Conservation (phyloP, 2,888 invertebrate species). For the Lasioglossum leucozonium region DNA sequence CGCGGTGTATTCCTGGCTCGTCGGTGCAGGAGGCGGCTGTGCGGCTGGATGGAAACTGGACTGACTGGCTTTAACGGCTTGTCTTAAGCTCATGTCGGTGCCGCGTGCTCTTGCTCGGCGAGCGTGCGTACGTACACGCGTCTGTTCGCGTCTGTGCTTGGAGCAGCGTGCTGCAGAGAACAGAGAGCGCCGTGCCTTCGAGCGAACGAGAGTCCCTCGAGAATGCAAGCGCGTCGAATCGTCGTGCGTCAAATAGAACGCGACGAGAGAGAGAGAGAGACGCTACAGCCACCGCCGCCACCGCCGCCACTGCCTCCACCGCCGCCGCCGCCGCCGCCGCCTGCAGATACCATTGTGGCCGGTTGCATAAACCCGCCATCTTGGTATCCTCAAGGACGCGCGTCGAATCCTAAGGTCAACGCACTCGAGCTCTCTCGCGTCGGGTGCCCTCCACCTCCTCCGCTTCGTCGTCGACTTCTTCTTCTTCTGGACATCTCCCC, state of each 20-base stretch:
- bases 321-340: slow-evolving; percentile 11
- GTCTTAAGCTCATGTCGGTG: slow-evolving; percentile 67
- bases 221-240: slow-evolving; percentile 74
- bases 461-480: slow-evolving; percentile 56
- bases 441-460: slow-evolving; percentile 65
- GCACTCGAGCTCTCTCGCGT: slow-evolving; percentile 73
- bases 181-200: slow-evolving; percentile 3
- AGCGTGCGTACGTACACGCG: slow-evolving; percentile 46
- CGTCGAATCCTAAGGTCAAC: slow-evolving; percentile 81
- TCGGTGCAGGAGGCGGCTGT: slow-evolving; percentile 63
- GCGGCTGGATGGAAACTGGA: slow-evolving; percentile 73
- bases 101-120: slow-evolving; percentile 26
- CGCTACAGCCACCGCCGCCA: slow-evolving; percentile 26
- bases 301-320: background rate
- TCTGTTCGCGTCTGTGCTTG: background rate
- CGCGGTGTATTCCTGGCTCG: slow-evolving; percentile 68
- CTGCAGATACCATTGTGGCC: slow-evolving; percentile 75
- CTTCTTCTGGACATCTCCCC: slow-evolving; percentile 23
- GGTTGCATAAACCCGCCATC: slow-evolving; percentile 82
- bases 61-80: slow-evolving; percentile 77
- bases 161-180: slow-evolving; percentile 9
- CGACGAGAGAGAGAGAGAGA: slow-evolving; percentile 65
- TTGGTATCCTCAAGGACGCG: slow-evolving; percentile 82
- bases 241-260: slow-evolving; percentile 74
- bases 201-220: slow-evolving; percentile 58